Base-by-base conservation (phyloP, 35 echinoderm and acorn worm species). In the Lytechinus variegatus region DNA sequence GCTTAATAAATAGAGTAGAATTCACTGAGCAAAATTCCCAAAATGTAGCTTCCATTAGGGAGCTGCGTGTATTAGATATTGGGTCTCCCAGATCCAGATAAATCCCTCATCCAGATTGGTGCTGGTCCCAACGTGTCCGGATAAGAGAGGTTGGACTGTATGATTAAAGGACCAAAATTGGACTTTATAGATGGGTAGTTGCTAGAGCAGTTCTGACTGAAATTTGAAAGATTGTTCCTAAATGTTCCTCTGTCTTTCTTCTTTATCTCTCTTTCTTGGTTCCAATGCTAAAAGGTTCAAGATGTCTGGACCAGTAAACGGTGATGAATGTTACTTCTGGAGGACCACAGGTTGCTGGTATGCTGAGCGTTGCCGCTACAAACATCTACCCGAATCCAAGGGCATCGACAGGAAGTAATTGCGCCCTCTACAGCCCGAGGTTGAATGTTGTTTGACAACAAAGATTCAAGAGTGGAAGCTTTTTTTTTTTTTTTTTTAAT, bases 291-390 rank as follows among this genome's bases (percentile, higher is more conserved):
- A 55, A 87, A 95, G 92, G 27, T 54, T 91, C 28, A 98, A 98
- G 66, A 56, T 97, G 87, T 94, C 93, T 4, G 98, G 98, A 55
- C 98, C 98, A 0, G 98, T 99, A 53, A 99, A 99, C 21, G 98
- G 98, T 6, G 92, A 98, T 19, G 98, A 99, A 92, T 99, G 98
- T 86, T 99, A 98, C 55, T 99, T 98, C 95, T 99, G 97, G 97
- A 94, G 98, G 10, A 99, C 98, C 29, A 99, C 97, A 9, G 98
- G 98, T 52, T 99, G 98, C 53, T 96, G 95, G 87, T 99, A 97
- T 66, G 98, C 96, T 1, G 96, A 98, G 27, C 89, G 95, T 7
- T 99, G 98, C 58, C 96, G 95, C 27, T 99, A 99, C 89, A 95
- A 97, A 52, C 98, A 99, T 66, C 90, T 97, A 0, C 95, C 88